phyloP scores from a whole-genome alignment of 1,140 invertebrate genomes.

The Habropoda laboriosa region DNA sequence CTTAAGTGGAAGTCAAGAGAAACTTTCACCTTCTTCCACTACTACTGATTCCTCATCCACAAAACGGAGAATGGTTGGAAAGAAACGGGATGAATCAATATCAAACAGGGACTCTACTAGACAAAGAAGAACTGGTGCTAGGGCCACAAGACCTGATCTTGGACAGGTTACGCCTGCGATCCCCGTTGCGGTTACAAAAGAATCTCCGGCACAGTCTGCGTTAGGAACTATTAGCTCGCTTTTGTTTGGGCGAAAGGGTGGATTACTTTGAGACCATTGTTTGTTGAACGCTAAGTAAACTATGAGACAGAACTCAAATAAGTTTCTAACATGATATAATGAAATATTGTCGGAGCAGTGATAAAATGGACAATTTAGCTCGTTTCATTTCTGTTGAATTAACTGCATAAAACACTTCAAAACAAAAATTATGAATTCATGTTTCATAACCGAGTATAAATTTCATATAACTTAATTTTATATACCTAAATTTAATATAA shows the following conservation, averaged over 20 bases:
- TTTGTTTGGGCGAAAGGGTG: constrained; percentile 91
- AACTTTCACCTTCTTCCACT: constrained; percentile 70
- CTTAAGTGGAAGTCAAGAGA: constrained; percentile 74
- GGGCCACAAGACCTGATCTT: constrained; percentile 83
- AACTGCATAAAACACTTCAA: neutral
- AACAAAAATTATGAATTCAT: neutral
- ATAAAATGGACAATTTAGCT: constrained; percentile 13
- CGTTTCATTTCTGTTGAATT: neutral
- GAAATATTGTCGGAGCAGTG: constrained; percentile 36
- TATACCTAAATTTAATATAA: neutral
- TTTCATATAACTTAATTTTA: neutral
- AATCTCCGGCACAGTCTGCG: constrained; percentile 83
- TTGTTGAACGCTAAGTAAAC: constrained; percentile 12
- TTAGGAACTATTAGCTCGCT: constrained; percentile 90
- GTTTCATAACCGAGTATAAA: neutral
- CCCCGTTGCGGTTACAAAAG: constrained; percentile 77
- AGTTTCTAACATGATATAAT: neutral
- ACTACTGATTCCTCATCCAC: constrained; percentile 81
- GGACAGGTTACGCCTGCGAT: constrained; percentile 82
- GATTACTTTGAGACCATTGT: constrained; percentile 85
- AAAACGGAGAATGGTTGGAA: constrained; percentile 9
- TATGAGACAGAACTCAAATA: neutral
- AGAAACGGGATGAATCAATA: constrained; percentile 12
- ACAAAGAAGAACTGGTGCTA: constrained; percentile 76
- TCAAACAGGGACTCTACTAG: constrained; percentile 60